Conservation (phyloP, 1,140 invertebrate species). For the Wiebesia pumilae region DNA sequence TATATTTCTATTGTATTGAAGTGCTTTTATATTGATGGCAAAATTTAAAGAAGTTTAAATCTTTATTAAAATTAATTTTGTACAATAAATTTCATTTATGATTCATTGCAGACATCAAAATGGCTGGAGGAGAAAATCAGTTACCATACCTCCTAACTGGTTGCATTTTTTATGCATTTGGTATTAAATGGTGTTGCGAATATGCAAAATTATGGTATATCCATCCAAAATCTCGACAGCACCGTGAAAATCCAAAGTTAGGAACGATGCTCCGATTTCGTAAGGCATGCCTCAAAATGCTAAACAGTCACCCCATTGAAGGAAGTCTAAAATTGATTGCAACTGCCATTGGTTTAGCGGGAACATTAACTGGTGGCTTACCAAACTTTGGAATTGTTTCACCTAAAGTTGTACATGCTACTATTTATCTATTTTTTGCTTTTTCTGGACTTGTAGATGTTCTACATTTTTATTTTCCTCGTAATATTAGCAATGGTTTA, state of each 20-base stretch:
- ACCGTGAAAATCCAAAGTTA: slow-evolving; percentile 52
- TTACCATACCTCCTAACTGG: slow-evolving; percentile 62
- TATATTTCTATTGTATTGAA: neutral
- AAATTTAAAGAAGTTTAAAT: too few species aligned
- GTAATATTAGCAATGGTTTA: slow-evolving; percentile 63
- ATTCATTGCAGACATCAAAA: slow-evolving; percentile 41
- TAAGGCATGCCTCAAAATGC: slow-evolving; percentile 57
- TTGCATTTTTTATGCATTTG: slow-evolving; percentile 66
- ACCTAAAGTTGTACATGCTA: slow-evolving; percentile 70
- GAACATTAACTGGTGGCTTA: slow-evolving; percentile 61
- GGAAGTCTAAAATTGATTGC: slow-evolving; percentile 66
- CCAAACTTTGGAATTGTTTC: slow-evolving; percentile 59
- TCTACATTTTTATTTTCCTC: slow-evolving; percentile 69
- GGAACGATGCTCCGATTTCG: slow-evolving; percentile 42
- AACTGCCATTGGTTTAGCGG: slow-evolving; percentile 62
- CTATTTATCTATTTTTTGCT: slow-evolving; percentile 72
- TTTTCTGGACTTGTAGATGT: slow-evolving; percentile 72
- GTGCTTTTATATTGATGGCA: neutral
- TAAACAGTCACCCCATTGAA: slow-evolving; percentile 62
- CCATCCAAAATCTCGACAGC: slow-evolving; percentile 42
- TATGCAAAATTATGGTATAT: slow-evolving; percentile 63
- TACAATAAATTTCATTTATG: slow-evolving; percentile 9
- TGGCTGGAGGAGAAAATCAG: slow-evolving; percentile 55
- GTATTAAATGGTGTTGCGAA: slow-evolving; percentile 68
- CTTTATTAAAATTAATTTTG: neutral